Base-by-base conservation (phyloP, 2,888 invertebrate species). In the Pollenia labialis region DNA sequence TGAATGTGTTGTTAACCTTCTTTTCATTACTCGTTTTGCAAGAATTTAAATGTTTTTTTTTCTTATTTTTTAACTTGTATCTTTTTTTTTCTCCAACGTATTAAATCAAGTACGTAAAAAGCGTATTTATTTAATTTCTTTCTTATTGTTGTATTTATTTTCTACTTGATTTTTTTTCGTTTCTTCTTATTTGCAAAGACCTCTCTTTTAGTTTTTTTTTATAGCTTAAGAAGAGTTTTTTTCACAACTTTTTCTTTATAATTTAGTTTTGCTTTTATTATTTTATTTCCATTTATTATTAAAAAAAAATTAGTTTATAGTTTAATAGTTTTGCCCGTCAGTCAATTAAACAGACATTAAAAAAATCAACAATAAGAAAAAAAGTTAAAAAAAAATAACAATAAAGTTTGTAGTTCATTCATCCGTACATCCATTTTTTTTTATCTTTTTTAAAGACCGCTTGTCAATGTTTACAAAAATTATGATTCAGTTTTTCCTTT, bases 11-110 rank as follows among this genome's bases (percentile, higher is more conserved):
- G 82, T 75, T 86, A 86, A 86, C 86, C 82, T 86, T 86, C 86
- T 86, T 86, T 83, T 83, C 80, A 76, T 82, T 79, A 83, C 86
- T 76, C 64, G 86, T 83, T 86, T 86, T 79, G 75, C 86, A 83
- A 86, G 86, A 86, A 86, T 83, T 52, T 58, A 80, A 60, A 71
- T 52, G 50, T 50, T 48, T 66, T 72, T 72, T 76, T 71, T 46
- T 11, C 56, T 52, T 76, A 58, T 72, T 72, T n/a, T 68, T 32
- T 71, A 54, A 10, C 60, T 79, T 82, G 16, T 66, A 46, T 66
- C 44, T 52, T 77, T 50, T 72, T 72, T 54, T 69, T 44, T 44
- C 11, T 69, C 40, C 52, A 62, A n/a, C 16, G 58, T 72, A 64
- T 54, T 77, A 52, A 81, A 76, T 64, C 60, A 83, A 86, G 79